These are phyloP conservation scores for Leucophenga varia DNA, from an alignment of 1,140 invertebrate species.

Conservation along the genomic window DNA sequence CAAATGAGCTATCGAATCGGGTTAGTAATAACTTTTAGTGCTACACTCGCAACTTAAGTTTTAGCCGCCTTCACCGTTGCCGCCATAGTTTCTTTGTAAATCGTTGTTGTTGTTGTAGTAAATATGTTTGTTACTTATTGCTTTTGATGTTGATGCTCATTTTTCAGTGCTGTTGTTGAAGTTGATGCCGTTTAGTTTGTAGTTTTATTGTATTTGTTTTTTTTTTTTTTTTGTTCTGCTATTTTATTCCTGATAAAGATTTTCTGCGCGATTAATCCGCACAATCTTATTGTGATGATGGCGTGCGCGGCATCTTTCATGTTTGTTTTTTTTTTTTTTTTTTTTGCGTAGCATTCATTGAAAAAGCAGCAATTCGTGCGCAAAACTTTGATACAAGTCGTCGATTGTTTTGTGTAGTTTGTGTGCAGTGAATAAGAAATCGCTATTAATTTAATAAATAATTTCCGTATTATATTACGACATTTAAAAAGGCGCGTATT, in stretches of 20 bases:
- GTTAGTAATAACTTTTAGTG: too few relatives aligned
- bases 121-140: slow-evolving; percentile 40
- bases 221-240: slow-evolving; percentile 25
- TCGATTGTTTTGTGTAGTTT: slow-evolving; percentile 13
- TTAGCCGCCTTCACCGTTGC: too few relatives aligned
- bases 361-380: too few relatives aligned
- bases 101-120: slow-evolving; percentile 19
- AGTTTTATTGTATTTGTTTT: slow-evolving; percentile 54
- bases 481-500: too few relatives aligned
- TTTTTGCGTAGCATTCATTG: slow-evolving; percentile 16
- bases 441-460: slow-evolving; percentile 52
- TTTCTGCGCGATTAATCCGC: slow-evolving; percentile 51
- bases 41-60: too few relatives aligned
- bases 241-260: slow-evolving; percentile 49
- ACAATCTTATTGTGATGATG: slow-evolving; percentile 52
- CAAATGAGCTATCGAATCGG: too few relatives aligned
- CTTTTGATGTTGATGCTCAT: slow-evolving; percentile 42
- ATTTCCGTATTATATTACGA: too few relatives aligned
- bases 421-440: slow-evolving; percentile 28
- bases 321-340: slow-evolving; percentile 27
- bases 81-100: too few relatives aligned
- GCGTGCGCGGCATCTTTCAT: slow-evolving; percentile 50
- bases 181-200: slow-evolving; percentile 50
- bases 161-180: too few relatives aligned
- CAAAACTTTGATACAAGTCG: too few relatives aligned